Base-by-base conservation (phyloP, 2,797 vertebrate species). In the Tenualosa ilisha region DNA sequence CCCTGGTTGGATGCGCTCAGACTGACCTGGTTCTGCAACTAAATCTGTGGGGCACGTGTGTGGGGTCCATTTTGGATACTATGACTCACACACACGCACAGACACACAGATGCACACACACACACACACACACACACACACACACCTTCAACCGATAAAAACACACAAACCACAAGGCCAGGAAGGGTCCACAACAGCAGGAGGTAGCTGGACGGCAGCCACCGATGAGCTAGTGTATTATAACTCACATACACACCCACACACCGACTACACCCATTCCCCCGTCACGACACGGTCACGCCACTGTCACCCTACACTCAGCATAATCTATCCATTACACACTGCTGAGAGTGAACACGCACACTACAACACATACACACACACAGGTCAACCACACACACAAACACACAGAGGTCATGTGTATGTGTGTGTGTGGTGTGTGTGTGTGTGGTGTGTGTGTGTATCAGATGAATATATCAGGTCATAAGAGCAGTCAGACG, bases 21-120 rank as follows among this genome's bases (percentile, higher is more conserved):
- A 91, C 86, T 94, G 93, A 94, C 92, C 94, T 94, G 88, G 86
- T 96, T 92, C 87, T 87, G 83, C 61, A 84, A 31, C 84, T 85
- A 90, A 90, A 87, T 82, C 89, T 83, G 46, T 50, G 68, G 81
- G 85, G 86, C 88, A 89, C 86, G 83, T 88, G 85, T 85, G 72
- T 53, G 83, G 82, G 50, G 79, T 40, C 59, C 81, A 84, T 84
- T 84, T 82, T 20, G 72, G 40, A 20, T 20, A 46, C 6, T 17
- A 46, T 43, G 72, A 63, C 49, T 12, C 65, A 24, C 40, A 82
- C 20, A 72, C 37, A 87, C 40, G 84, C 31, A 81, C 65, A 82
- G 72, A 40, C 40, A 54, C 63, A 59, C 2, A 17, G 2, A 15
- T 15, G 20, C 3, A 5, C 40, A 31, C 81, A 81, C 51, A 24